Percentiles rank a stretch among this genome's conserved stretches.
Conservation (phyloP, 2,113 vertebrate species). For the Mormyrus lacerda region DNA sequence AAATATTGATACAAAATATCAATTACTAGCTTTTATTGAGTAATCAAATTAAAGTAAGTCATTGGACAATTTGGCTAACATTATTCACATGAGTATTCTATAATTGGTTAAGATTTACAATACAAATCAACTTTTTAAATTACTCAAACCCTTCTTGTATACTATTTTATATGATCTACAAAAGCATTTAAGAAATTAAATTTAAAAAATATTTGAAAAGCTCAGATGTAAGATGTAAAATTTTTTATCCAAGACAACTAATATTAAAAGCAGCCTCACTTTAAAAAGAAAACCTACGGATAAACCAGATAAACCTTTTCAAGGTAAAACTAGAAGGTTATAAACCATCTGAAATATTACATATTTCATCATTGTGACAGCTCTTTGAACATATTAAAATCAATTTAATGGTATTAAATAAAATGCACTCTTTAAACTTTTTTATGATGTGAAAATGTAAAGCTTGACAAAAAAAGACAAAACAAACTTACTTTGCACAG, state of each 20-base stretch:
- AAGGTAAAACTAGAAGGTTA: slow-evolving; percentile 5
- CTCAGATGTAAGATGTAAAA: neutral
- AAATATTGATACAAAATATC: slow-evolving; percentile 36
- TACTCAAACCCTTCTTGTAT: neutral
- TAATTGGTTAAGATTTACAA: neutral
- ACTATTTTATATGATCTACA: neutral
- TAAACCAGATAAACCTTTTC: neutral
- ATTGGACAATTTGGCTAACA: neutral
- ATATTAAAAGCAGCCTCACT: neutral
- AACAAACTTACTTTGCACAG: neutral
- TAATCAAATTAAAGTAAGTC: neutral
- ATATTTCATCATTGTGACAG: slow-evolving; percentile 1
- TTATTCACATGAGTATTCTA: neutral
- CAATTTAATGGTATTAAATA: neutral
- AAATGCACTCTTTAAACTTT: slow-evolving; percentile 3
- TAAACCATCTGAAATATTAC: slow-evolving; percentile 2
- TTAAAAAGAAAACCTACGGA: slow-evolving; percentile 5
- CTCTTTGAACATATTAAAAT: slow-evolving; percentile 5
- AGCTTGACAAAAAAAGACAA: neutral
- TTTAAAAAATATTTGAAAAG: slow-evolving; percentile 1
- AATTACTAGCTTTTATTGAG: neutral
- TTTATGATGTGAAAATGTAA: neutral
- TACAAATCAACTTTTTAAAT: neutral
- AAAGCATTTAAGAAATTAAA: neutral
- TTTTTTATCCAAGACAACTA: neutral